Conservation (phyloP, 2,113 vertebrate genomes). For the Micromys minutus region DNA sequence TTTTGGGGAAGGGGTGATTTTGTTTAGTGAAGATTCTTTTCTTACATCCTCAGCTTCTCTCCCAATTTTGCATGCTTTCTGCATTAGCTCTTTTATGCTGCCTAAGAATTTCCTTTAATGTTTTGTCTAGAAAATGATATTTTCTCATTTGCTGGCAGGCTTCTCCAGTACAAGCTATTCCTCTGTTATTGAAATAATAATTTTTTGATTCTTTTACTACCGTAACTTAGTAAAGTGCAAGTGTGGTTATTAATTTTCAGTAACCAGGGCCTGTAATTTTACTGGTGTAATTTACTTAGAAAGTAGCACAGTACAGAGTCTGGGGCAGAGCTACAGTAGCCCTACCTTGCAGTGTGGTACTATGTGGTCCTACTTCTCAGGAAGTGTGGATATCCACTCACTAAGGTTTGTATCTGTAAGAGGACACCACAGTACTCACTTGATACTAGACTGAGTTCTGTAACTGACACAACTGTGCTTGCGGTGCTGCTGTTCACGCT, state of each 20-base stretch:
- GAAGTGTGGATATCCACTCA: not conserved
- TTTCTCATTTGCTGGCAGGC: not conserved
- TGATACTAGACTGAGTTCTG: not conserved
- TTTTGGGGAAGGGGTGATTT: not conserved
- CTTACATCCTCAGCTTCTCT: not conserved
- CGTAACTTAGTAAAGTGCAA: not conserved
- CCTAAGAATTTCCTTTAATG: not conserved
- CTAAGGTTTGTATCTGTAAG: not conserved
- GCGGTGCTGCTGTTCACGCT: too few relatives aligned
- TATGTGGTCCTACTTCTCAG: not conserved
- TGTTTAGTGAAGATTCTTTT: not conserved
- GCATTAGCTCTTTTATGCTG: not conserved
- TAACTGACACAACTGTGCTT: too few relatives aligned
- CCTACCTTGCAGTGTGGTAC: not conserved
- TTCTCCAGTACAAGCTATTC: not conserved
- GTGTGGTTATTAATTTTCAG: not conserved
- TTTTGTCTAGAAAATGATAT: not conserved
- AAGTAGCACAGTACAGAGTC: not conserved
- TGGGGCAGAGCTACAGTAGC: not conserved
- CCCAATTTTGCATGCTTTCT: not conserved
- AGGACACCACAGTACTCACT: not conserved
- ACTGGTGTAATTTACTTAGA: not conserved
- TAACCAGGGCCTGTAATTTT: not conserved
- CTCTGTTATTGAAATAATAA: not conserved
- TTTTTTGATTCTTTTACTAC: not conserved